Percentiles rank a stretch among this genome's conserved stretches.
These are phyloP conservation scores for Isotomurus palustris DNA, from an alignment of 2,888 invertebrate species.

Conservation along the genomic window DNA sequence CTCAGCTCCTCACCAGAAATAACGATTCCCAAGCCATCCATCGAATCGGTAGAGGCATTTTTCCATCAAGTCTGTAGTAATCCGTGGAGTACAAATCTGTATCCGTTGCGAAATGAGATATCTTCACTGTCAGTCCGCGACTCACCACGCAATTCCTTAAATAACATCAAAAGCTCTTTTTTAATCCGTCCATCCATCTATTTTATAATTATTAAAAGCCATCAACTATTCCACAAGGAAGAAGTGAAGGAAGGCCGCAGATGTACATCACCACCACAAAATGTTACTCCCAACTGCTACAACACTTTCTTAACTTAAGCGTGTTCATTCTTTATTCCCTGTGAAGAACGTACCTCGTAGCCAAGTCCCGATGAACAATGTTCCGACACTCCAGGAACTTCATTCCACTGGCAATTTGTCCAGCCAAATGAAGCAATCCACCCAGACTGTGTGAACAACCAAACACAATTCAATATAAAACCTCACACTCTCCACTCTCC, in stretches of 20 bases:
- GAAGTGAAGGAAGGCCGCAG: no score
- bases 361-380: constrained; percentile 85
- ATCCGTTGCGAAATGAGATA: constrained; percentile 80
- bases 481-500: no score
- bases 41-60: constrained; percentile 73
- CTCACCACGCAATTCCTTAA: constrained; percentile 80
- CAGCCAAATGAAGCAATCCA: constrained; percentile 73
- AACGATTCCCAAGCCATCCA: constrained; percentile 90
- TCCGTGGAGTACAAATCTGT: constrained; percentile 72
- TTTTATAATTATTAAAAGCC: no score
- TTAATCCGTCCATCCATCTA: no score
- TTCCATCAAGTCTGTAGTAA: constrained; percentile 78
- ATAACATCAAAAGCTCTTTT: constrained; percentile 9
- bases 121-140: constrained; percentile 72
- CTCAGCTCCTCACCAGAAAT: constrained; percentile 63
- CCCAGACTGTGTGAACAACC: constrained; percentile 38
- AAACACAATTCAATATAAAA: no score
- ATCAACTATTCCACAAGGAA: no score
- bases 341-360: constrained; percentile 61
- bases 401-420: constrained; percentile 85
- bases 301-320: neutral
- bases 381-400: constrained; percentile 80
- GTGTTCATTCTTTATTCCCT: neutral
- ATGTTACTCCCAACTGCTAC: neutral
- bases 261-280: neutral